These are phyloP conservation scores for Sthenelais limicola DNA, from an alignment of 2,888 invertebrate genomes.

Conservation along the genomic window DNA sequence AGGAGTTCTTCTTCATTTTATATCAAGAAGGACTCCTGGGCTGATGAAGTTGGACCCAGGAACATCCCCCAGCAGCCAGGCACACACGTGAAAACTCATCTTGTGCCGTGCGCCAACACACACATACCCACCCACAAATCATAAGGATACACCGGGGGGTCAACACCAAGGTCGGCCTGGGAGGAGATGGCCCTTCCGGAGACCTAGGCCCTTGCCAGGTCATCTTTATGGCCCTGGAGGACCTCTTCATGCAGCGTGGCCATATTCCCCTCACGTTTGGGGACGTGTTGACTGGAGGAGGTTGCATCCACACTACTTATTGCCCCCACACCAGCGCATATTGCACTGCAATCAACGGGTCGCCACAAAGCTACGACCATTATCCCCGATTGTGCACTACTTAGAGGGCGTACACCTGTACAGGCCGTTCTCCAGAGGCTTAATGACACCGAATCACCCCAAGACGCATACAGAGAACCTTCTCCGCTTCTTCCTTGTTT, in stretches of 20 bases:
- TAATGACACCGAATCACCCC: slow-evolving; percentile 2
- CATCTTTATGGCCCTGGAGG: slow-evolving; percentile 20
- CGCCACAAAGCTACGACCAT: neutral
- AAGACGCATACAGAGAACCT: slow-evolving; percentile 2
- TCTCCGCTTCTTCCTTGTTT: no score
- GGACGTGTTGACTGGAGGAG: neutral
- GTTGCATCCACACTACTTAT: slow-evolving; percentile 23
- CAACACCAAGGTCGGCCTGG: no score
- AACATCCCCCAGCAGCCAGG: no score
- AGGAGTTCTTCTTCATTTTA: no score
- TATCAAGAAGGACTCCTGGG: no score
- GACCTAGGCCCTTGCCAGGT: slow-evolving; percentile 10
- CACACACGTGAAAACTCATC: no score
- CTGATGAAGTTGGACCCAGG: no score
- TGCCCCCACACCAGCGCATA: slow-evolving; percentile 21
- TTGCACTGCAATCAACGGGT: slow-evolving; percentile 8
- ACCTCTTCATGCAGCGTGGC: slow-evolving; percentile 4
- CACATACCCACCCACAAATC: no score
- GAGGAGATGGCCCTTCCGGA: neutral
- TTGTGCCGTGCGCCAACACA: no score
- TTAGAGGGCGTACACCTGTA: slow-evolving; percentile 13
- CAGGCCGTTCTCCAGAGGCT: neutral
- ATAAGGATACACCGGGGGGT: no score
- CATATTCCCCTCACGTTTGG: neutral
- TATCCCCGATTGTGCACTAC: slow-evolving; percentile 37